Conservation (phyloP, 2,797 vertebrate species). For the Borostomias antarcticus region DNA sequence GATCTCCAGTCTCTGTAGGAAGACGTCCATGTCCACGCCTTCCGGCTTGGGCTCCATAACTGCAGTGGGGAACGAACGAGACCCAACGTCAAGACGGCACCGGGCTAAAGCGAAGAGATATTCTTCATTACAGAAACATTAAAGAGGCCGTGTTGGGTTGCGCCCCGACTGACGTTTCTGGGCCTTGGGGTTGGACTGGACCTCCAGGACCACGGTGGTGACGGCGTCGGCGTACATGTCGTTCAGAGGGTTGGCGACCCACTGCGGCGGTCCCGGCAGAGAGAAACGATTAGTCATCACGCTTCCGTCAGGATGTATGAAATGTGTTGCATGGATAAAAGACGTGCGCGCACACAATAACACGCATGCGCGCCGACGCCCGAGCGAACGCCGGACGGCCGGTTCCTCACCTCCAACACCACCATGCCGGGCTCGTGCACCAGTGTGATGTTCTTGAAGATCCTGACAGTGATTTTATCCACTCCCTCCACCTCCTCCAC, state of each 20-base stretch:
- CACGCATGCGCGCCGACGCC: too few species aligned
- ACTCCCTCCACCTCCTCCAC: slow-evolving; percentile 91
- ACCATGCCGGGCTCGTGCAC: slow-evolving; percentile 91
- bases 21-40: slow-evolving; percentile 81
- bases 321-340: too few species aligned
- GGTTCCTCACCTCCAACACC: slow-evolving; percentile 84
- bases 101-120: not conserved
- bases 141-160: not conserved
- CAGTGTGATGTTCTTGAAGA: slow-evolving; percentile 91
- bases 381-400: too few species aligned
- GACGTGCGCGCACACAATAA: slow-evolving; percentile 10
- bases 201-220: slow-evolving; percentile 90
- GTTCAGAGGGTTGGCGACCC: slow-evolving; percentile 93
- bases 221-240: slow-evolving; percentile 96
- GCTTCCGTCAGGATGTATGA: too few species aligned
- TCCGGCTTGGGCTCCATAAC: slow-evolving; percentile 76
- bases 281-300: not conserved
- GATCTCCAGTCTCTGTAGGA: slow-evolving; percentile 85
- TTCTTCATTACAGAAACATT: too few species aligned
- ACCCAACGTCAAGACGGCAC: not conserved
- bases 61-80: slow-evolving; percentile 49
- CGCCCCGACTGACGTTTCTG: slow-evolving; percentile 82
- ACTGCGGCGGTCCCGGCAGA: slow-evolving; percentile 71
- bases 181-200: slow-evolving; percentile 93
- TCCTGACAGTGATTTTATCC: slow-evolving; percentile 87